Base-by-base conservation (phyloP, 2,797 vertebrate species). In the Oreonectes daqikongensis region DNA sequence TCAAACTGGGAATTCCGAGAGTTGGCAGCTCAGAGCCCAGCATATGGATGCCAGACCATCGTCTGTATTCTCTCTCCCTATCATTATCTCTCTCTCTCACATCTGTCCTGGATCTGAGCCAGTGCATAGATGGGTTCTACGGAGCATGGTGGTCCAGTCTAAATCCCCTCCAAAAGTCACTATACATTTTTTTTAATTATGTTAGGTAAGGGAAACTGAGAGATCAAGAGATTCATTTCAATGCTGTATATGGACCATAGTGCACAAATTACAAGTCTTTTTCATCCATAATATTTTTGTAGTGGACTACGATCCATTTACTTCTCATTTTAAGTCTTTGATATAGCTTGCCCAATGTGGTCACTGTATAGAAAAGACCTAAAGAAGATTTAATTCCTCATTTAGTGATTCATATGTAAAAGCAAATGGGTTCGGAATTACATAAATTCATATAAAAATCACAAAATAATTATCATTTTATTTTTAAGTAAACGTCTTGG, bases 1-100 rank as follows among this genome's bases (percentile, higher is more conserved):
- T 91, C 84, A 84, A 79, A 86, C 87, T 81, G 79, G 78, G 87
- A 83, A 89, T 88, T 88, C 79, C 87, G 88, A 87, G 86, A 86
- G 72, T 32, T 77, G 83, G 82, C 72, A 83, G 82, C 85, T 75
- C 76, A 74, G 79, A 82, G 85, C 12, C 85, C 52, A 83, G 87
- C 89, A 91, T 89, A 88, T 91, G 89, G 53, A 68, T 79, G 80
- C 88, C 90, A 92, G 91, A 91, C 87, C 79, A 76, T 77, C 65
- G 61, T 84, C 85, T 77, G 38, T 38, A 75, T 81, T 38, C n/a
- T 74, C 72, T 84, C 70, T 77, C 69, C 48, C 75, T 79, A 80
- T 74, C 60, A 72, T 63, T 38, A 59, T 57, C 28, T 44, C 42
- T 61, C 57, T 35, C 18, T 4, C 15, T 20, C 24, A 70, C 72